Conservation (phyloP, 2,888 invertebrate genomes). For the Agrotis exclamationis region DNA sequence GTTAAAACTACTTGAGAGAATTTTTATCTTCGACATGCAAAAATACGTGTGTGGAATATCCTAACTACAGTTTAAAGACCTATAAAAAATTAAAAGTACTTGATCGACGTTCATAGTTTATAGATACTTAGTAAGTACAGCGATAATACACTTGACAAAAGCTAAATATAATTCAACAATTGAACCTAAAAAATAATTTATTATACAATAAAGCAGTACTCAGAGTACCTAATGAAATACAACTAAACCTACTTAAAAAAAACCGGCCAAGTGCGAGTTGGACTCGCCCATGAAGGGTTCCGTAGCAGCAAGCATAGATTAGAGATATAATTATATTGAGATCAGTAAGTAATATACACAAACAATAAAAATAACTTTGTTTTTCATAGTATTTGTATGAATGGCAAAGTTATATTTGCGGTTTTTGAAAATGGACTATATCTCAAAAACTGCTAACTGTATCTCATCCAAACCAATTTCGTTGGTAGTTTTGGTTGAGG, state of each 20-base stretch:
- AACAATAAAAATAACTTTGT: too few relatives aligned
- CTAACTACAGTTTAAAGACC: slow-evolving; percentile 50
- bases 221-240: slow-evolving; percentile 44
- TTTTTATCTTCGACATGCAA: slow-evolving; percentile 56
- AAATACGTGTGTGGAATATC: slow-evolving; percentile 47
- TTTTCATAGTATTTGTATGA: too few relatives aligned
- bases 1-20: slow-evolving; percentile 47
- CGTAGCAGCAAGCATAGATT: too few relatives aligned
- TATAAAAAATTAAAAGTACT: slow-evolving; percentile 35
- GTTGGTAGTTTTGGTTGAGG: too few relatives aligned
- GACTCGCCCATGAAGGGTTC: too few relatives aligned
- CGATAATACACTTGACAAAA: slow-evolving; percentile 41
- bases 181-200: slow-evolving; percentile 30
- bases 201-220: slow-evolving; percentile 47
- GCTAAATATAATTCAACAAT: slow-evolving; percentile 40
- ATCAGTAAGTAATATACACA: too few relatives aligned
- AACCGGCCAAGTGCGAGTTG: too few relatives aligned
- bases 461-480: too few relatives aligned
- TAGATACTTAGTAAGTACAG: slow-evolving; percentile 16
- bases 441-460: too few relatives aligned
- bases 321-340: too few relatives aligned
- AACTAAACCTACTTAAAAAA: slow-evolving; percentile 43
- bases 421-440: too few relatives aligned
- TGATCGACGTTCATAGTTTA: slow-evolving; percentile 11
- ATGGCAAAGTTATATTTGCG: too few relatives aligned